These are phyloP conservation scores for Pilophorus perplexus DNA, from an alignment of 2,888 invertebrate species.

Conservation along the genomic window DNA sequence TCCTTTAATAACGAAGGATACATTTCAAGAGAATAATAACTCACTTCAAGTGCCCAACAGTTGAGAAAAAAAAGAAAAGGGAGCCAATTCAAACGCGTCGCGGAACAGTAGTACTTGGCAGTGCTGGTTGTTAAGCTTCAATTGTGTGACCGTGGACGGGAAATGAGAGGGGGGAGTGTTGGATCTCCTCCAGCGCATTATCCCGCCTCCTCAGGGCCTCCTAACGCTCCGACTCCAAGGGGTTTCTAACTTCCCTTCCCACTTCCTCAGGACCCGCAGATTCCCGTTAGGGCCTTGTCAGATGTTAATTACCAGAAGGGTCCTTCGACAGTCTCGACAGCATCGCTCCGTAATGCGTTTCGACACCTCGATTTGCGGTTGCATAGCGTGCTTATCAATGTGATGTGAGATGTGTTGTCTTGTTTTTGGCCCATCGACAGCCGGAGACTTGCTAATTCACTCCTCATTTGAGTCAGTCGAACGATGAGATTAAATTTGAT, in stretches of 20 bases:
- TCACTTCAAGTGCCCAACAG: slow-evolving; percentile 13
- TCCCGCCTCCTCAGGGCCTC: slow-evolving; percentile 6
- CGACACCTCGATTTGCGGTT: slow-evolving; percentile 17
- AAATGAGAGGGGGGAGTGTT: slow-evolving; percentile 6
- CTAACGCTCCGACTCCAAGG: not conserved
- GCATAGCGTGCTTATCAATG: too few relatives aligned
- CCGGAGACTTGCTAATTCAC: too few relatives aligned
- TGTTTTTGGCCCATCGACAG: too few relatives aligned
- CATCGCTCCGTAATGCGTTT: slow-evolving; percentile 16
- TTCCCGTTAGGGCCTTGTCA: too few relatives aligned
- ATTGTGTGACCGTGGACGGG: too few relatives aligned
- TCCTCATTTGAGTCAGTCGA: too few relatives aligned
- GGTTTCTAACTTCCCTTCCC: slow-evolving; percentile 6
- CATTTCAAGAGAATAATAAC: slow-evolving; percentile 7
- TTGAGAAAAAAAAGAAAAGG: not conserved
- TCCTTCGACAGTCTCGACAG: not conserved
- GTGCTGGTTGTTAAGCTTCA: not conserved
- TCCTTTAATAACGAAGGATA: slow-evolving; percentile 14
- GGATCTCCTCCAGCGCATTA: slow-evolving; percentile 27
- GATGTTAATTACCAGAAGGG: slow-evolving; percentile 17
- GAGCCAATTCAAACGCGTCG: slow-evolving; percentile 18
- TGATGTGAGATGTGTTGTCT: too few relatives aligned
- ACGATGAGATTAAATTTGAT: too few relatives aligned
- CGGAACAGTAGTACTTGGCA: slow-evolving; percentile 25
- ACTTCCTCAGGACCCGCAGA: not conserved